phyloP scores from a whole-genome alignment of 2,888 invertebrate species.

The Caenorhabditis uteleia region DNA sequence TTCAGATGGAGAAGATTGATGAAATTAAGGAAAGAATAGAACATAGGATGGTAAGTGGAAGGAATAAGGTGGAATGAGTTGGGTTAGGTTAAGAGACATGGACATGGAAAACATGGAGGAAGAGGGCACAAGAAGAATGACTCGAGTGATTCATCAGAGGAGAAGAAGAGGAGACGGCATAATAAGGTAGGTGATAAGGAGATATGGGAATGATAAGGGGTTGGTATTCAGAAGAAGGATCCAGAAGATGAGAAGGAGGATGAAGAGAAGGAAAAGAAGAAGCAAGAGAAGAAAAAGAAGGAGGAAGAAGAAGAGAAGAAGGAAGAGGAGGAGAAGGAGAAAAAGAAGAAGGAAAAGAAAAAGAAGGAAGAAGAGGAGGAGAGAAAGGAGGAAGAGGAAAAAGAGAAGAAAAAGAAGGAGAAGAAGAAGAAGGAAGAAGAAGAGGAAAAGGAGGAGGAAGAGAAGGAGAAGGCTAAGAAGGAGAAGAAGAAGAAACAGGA shows the following conservation, averaged over 20 bases:
- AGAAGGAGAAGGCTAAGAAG: slow-evolving; percentile 7
- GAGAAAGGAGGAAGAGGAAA: slow-evolving; percentile 1
- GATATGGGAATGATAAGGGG: no score
- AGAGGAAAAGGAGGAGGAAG: slow-evolving; percentile 5
- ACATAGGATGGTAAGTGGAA: no score
- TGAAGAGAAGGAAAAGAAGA: slow-evolving; percentile 11
- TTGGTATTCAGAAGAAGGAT: no score
- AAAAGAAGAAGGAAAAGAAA: slow-evolving; percentile 8
- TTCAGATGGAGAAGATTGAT: no score
- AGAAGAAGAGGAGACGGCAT: slow-evolving; percentile 1
- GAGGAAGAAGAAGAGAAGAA: slow-evolving; percentile 19
- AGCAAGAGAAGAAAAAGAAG: slow-evolving; percentile 11
- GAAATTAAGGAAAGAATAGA: no score
- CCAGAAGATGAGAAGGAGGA: slow-evolving; percentile 16
- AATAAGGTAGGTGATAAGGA: no score
- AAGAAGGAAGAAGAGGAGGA: slow-evolving; percentile 8
- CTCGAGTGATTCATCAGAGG: slow-evolving; percentile 4
- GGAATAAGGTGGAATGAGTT: no score
- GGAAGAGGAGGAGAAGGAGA: slow-evolving; percentile 14
- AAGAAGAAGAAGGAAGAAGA: slow-evolving; percentile 3
- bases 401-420: slow-evolving; percentile 7
- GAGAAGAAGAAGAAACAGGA: slow-evolving; percentile 4
- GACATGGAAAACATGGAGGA: no score
- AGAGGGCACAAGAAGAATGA: neutral
- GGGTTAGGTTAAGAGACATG: no score